Conservation (phyloP, 2,113 vertebrate species). For the Gorsachius goisagi region DNA sequence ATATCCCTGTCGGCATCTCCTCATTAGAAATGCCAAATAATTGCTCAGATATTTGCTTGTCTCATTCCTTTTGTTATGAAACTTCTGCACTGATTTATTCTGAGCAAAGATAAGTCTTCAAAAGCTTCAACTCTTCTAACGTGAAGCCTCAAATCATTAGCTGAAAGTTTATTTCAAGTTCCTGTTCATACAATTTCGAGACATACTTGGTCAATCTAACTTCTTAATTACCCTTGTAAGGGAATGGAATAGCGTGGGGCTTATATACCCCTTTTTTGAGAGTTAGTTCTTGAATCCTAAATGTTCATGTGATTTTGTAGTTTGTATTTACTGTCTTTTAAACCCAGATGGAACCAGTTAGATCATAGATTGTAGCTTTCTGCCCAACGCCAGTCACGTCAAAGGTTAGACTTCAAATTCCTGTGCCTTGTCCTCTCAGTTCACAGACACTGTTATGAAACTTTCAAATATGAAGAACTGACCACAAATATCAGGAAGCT, state of each 20-base stretch:
- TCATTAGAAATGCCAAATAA: background rate
- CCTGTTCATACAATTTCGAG: background rate
- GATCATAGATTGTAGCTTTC: background rate
- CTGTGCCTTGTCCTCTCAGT: background rate
- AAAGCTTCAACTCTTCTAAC: background rate
- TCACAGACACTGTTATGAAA: background rate
- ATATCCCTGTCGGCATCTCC: background rate
- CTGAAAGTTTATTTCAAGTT: background rate
- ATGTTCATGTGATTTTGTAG: background rate
- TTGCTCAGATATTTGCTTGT: background rate
- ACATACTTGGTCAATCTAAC: background rate
- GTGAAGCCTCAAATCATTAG: background rate
- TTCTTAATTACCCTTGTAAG: background rate
- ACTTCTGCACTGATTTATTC: background rate
- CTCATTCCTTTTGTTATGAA: background rate
- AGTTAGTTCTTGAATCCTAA: background rate
- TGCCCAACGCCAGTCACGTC: background rate
- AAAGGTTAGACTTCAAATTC: background rate
- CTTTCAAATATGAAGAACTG: background rate
- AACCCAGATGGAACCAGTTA: background rate
- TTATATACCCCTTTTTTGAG: background rate
- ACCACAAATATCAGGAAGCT: background rate
- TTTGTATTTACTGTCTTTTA: background rate
- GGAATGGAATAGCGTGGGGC: background rate
- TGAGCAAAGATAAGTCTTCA: background rate